Conservation (phyloP, 2,113 vertebrate species). For the Centropus unirufus region DNA sequence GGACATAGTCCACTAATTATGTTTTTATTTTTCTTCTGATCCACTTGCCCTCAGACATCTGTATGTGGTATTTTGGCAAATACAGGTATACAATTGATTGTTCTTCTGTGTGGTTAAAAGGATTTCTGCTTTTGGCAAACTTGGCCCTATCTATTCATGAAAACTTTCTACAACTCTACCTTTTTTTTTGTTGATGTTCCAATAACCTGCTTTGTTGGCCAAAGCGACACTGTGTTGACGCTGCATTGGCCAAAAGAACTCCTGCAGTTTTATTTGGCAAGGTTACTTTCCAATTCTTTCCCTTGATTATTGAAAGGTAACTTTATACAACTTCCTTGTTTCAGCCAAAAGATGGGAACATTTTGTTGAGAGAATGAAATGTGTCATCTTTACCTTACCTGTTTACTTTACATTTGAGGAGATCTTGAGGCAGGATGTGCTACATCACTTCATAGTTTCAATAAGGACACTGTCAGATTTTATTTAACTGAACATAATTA, state of each 20-base stretch:
- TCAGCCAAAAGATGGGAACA: conserved; percentile 7
- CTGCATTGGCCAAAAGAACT: conserved; percentile 16
- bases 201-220: background rate
- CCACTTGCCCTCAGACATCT: background rate
- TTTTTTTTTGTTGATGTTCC: background rate
- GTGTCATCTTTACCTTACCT: background rate
- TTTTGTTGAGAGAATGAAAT: background rate
- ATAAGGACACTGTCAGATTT: conserved; percentile 13
- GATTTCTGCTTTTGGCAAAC: background rate
- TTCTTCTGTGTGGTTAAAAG: conserved; percentile 33
- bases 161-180: background rate
- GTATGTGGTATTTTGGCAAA: background rate
- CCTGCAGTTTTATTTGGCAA: conserved; percentile 42
- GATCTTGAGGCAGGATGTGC: background rate
- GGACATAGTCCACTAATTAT: background rate
- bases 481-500: conserved; percentile 13
- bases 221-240: conserved; percentile 21
- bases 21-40: background rate
- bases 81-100: background rate
- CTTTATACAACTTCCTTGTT: conserved; percentile 20
- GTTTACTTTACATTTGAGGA: conserved; percentile 25
- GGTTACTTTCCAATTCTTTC: conserved; percentile 33
- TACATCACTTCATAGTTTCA: background rate
- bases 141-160: background rate
- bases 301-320: conserved; percentile 28